phyloP scores from a whole-genome alignment of 2,888 invertebrate species.

The Leistus spinibarbis region DNA sequence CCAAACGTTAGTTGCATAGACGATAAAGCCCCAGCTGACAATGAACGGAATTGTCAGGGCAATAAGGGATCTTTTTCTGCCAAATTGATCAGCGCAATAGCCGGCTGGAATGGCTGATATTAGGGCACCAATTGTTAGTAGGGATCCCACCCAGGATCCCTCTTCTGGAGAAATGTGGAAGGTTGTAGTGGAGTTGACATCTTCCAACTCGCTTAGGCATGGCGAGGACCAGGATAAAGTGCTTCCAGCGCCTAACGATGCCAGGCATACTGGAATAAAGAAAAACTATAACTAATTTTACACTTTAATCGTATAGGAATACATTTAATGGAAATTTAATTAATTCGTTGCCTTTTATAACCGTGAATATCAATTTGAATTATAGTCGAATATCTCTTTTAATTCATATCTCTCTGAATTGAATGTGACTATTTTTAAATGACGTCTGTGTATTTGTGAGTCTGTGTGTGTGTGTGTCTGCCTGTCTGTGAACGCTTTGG shows the following conservation, averaged over 20 bases:
- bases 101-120: slow-evolving; percentile 77
- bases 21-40: slow-evolving; percentile 66
- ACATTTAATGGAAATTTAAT: too few relatives aligned
- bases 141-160: slow-evolving; percentile 72
- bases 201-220: slow-evolving; percentile 68
- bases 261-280: slow-evolving; percentile 73
- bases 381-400: too few relatives aligned
- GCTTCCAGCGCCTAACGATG: slow-evolving; percentile 75
- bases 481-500: too few relatives aligned
- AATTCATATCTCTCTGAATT: too few relatives aligned
- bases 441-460: too few relatives aligned
- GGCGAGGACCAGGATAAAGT: slow-evolving; percentile 84
- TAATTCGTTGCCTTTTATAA: too few relatives aligned
- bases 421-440: too few relatives aligned
- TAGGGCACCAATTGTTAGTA: slow-evolving; percentile 79
- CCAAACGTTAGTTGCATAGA: background rate
- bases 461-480: too few relatives aligned
- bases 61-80: slow-evolving; percentile 71
- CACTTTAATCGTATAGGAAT: background rate
- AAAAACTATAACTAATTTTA: slow-evolving; percentile 41
- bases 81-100: slow-evolving; percentile 70
- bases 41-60: slow-evolving; percentile 68
- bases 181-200: slow-evolving; percentile 45
- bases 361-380: too few relatives aligned
- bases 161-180: slow-evolving; percentile 55